Evolutionary conservation across 2,113 vertebrate genomes (phyloP).

Genomic region (Thalassoma bifasciatum): DNA sequence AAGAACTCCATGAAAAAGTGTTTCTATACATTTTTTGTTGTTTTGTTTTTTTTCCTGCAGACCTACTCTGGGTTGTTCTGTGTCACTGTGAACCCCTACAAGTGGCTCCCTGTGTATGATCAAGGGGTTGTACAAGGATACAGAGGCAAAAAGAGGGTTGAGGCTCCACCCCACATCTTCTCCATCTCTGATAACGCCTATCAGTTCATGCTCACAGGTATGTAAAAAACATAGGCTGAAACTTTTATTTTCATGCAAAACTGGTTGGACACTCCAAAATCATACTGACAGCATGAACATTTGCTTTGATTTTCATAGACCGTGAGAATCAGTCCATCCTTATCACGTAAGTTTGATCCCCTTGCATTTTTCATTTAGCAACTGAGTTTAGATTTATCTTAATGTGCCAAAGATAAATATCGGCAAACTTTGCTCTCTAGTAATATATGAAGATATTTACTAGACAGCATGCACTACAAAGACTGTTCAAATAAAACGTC

Average conservation of each 20-base stretch:
- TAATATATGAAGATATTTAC: neutral
- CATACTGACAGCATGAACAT: neutral
- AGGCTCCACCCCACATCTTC: constrained; percentile 82
- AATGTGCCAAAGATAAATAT: neutral
- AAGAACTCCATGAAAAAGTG: neutral
- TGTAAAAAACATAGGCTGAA: neutral
- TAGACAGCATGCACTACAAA: too few species aligned
- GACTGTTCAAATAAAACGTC: neutral
- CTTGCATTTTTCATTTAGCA: constrained; percentile 45
- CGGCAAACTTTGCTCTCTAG: neutral
- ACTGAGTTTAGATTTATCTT: neutral
- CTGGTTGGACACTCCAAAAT: neutral
- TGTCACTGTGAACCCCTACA: constrained; percentile 93
- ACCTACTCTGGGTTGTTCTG: constrained; percentile 93
- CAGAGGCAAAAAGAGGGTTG: constrained; percentile 82
- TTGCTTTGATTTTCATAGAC: constrained; percentile 15
- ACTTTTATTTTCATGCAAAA: neutral
- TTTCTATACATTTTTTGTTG: neutral
- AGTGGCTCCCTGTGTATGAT: constrained; percentile 91
- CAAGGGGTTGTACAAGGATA: constrained; percentile 64
- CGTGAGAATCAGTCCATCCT: constrained; percentile 81
- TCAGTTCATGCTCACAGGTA: constrained; percentile 77
- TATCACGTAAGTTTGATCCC: constrained; percentile 85
- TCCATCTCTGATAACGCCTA: constrained; percentile 83
- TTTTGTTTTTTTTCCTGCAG: constrained; percentile 70